Percentiles rank a stretch among this genome's conserved stretches.
These are phyloP conservation scores for Poeciliopsis gracilis DNA, from an alignment of 2,797 vertebrate species.

Conservation along the genomic window DNA sequence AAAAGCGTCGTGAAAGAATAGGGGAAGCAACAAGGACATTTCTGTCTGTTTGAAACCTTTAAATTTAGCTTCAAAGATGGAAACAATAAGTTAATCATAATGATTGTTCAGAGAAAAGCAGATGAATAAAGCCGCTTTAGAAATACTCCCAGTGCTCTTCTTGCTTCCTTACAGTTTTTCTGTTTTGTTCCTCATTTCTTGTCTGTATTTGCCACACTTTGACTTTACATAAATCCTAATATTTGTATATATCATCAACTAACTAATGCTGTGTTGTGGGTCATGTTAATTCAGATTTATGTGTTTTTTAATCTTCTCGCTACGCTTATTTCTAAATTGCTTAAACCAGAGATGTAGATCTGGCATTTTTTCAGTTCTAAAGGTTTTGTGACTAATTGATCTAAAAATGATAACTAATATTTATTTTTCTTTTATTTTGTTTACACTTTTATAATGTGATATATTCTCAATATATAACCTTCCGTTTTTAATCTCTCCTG, in stretches of 20 bases:
- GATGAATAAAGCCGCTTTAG: neutral
- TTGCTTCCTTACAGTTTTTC: neutral
- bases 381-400: neutral
- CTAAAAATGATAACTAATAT: neutral
- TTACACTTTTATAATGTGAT: neutral
- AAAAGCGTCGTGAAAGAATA: neutral
- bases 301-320: neutral
- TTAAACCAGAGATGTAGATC: neutral
- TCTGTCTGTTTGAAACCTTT: neutral
- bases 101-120: neutral
- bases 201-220: neutral
- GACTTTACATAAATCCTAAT: neutral
- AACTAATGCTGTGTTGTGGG: neutral
- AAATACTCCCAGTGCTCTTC: neutral
- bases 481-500: neutral
- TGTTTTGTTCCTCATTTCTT: neutral
- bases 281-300: neutral
- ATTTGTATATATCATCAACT: neutral
- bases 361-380: neutral
- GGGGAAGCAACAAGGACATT: neutral
- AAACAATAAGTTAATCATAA: neutral
- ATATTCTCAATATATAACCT: neutral
- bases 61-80: neutral
- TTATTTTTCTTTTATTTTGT: neutral
- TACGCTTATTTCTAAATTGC: neutral